These are phyloP conservation scores for Chelonoidis abingdonii DNA, from an alignment of 2,113 vertebrate species.

Conservation along the genomic window DNA sequence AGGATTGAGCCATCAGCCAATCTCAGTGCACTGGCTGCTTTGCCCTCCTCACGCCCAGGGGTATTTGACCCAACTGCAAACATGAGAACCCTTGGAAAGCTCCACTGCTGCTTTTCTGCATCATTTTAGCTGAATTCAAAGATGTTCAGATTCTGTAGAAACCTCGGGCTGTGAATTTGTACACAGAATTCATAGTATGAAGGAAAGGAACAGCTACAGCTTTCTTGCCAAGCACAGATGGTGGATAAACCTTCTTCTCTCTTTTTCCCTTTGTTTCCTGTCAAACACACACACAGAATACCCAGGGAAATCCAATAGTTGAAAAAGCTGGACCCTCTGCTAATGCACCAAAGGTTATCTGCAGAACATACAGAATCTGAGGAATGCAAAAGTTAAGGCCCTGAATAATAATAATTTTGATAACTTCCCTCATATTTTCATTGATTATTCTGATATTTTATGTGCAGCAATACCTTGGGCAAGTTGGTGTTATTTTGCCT, in stretches of 20 bases:
- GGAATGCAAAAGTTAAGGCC: background rate
- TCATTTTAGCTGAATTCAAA: background rate
- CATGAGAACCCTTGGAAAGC: background rate
- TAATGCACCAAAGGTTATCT: background rate
- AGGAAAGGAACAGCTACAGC: background rate
- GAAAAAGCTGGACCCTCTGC: background rate
- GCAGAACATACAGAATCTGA: background rate
- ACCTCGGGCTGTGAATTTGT: background rate
- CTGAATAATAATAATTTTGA: no score
- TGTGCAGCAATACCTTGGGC: background rate
- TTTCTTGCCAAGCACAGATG: background rate
- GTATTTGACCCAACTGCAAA: no score
- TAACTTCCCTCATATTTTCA: accelerated
- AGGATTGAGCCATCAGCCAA: no score
- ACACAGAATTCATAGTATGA: background rate
- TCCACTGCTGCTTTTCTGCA: background rate
- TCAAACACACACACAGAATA: background rate
- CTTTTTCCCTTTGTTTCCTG: background rate
- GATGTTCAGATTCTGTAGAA: background rate
- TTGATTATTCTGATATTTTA: accelerated
- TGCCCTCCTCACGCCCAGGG: background rate
- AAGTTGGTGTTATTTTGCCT: background rate
- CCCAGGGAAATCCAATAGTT: background rate
- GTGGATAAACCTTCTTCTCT: accelerated
- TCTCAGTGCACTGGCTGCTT: background rate